Conservation (phyloP, 2,888 invertebrate genomes). For the Drosophila rubida region DNA sequence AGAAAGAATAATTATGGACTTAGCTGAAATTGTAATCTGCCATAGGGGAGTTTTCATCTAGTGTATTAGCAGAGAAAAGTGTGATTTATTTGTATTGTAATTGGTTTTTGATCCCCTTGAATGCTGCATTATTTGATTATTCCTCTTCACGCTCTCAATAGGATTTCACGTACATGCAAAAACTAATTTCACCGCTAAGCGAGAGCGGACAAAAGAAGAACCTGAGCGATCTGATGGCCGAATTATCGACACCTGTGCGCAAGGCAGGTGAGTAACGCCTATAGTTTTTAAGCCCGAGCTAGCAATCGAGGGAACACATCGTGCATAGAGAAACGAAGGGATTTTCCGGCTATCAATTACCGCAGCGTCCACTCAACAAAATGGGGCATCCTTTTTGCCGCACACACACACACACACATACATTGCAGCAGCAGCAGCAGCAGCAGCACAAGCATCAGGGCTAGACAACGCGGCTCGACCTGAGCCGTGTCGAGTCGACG, state of each 20-base stretch:
- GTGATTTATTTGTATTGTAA: conserved; percentile 20
- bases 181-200: conserved; percentile 82
- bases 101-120: conserved; percentile 4
- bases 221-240: conserved; percentile 82
- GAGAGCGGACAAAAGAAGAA: conserved; percentile 84
- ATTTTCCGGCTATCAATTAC: conserved; percentile 66
- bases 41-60: too few relatives aligned
- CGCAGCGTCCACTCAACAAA: conserved; percentile 40
- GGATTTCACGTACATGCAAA: conserved; percentile 84
- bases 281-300: neutral
- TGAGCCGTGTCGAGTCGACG: too few relatives aligned
- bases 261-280: conserved; percentile 82
- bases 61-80: neutral
- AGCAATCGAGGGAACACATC: neutral
- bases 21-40: too few relatives aligned
- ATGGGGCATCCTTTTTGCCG: conserved; percentile 34
- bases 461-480: too few relatives aligned
- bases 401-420: neutral
- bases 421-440: too few relatives aligned
- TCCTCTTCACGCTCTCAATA: conserved; percentile 49
- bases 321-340: conserved; percentile 14
- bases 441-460: too few relatives aligned
- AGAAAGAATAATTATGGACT: too few relatives aligned
- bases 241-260: conserved; percentile 84
- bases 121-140: conserved; percentile 14